Base-by-base conservation (phyloP, 2,888 invertebrate genomes). In the Drosophila anomelani region DNA sequence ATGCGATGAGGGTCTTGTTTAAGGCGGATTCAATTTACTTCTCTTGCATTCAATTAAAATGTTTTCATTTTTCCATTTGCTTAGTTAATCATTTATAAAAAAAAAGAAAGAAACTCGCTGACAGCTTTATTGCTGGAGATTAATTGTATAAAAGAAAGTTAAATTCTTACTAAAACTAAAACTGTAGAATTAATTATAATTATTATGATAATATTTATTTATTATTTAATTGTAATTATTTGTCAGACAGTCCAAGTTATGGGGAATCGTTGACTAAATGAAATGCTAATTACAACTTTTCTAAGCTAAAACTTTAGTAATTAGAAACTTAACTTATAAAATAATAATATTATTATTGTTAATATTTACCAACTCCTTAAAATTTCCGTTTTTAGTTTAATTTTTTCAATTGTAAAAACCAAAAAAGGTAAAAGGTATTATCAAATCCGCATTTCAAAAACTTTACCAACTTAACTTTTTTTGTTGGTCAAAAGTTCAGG, bases 31-130 rank as follows among this genome's bases (percentile, higher is more conserved):
- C 69, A 71, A 69, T 69, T 69, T 71, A 71, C 51, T 71, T 41
- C 72, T 47, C 69, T 32, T 60, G 58, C 64, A 75, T 84, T 81
- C 85, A 79, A 84, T 79, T 84, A 81, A 84, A 83, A 66, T 66
- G 64, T 66, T 64, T 68, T 47, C 44, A 70, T 47, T 55, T 47
- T 34, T 46, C 34, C 54, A 36, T 55, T 69, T 55, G 46, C 60
- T 57, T 41, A 67, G 57, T 43, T 54, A 60, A 34, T 54, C 49
- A 66, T 49, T 36, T 51, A 43, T 51, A 17, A 80, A 69, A 62
- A 53, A 43, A 53, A 1, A 8, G 17, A 32, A 17, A 2, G 1
- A 17, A 51, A 55, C 57, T 71, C 38, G 47, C 47, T 17, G 32
- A 47, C 47, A 63, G 66, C 29, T 39, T 9, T 17, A 41, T 41